Conservation (phyloP, 1,140 invertebrate species). For the Lepidostoma basale region DNA sequence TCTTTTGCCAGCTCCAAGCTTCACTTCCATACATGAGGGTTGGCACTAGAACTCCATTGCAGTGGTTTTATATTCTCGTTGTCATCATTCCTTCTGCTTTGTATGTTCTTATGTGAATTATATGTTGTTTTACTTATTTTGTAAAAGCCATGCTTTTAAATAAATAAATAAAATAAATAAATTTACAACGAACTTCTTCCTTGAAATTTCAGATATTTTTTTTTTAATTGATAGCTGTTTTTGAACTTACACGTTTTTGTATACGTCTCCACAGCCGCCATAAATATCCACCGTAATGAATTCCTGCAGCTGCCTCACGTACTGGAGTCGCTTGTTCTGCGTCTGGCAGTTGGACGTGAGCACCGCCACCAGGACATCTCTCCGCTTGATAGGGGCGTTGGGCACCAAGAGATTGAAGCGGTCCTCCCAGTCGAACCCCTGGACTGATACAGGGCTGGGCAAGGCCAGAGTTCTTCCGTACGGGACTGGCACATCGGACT, state of each 20-base stretch:
- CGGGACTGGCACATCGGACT: conserved; percentile 69
- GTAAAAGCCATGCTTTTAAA: no score
- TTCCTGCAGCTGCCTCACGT: conserved; percentile 62
- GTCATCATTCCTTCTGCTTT: no score
- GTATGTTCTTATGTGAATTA: no score
- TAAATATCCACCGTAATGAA: conserved; percentile 66
- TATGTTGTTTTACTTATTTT: no score
- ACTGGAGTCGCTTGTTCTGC: conserved; percentile 61
- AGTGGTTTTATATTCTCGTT: no score
- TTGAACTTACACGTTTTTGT: background rate
- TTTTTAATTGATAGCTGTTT: no score
- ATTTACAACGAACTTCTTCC: no score
- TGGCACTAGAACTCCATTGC: no score
- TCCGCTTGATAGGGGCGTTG: conserved; percentile 45
- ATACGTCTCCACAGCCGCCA: conserved; percentile 58
- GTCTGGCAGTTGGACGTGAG: conserved; percentile 67
- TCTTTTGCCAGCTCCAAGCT: no score
- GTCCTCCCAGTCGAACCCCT: background rate
- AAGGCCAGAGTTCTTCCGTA: conserved; percentile 61
- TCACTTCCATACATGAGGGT: no score
- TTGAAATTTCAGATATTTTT: no score
- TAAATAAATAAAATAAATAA: no score
- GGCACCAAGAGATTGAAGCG: conserved; percentile 13
- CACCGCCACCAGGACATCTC: conserved; percentile 59
- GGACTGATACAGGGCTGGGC: background rate